Conservation (phyloP, 2,888 invertebrate species). For the Cecidostiba fungosa region DNA sequence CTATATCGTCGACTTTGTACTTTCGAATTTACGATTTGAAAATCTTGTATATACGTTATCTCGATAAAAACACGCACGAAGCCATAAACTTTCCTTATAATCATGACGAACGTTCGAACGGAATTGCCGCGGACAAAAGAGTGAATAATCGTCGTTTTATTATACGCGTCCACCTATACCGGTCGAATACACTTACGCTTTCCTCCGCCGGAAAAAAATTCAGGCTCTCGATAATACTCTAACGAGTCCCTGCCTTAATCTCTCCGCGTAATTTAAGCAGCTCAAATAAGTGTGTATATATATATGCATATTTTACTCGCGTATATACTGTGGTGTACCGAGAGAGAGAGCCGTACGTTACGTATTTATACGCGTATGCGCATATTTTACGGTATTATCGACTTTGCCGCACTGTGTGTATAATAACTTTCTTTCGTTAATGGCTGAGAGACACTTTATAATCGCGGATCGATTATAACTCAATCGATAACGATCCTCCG, state of each 20-base stretch:
- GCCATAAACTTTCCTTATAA: neutral
- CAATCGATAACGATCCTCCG: neutral
- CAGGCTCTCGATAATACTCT: no score
- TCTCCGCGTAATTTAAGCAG: slow-evolving; percentile 1
- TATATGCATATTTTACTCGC: neutral
- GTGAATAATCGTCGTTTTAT: neutral
- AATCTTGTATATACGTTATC: neutral
- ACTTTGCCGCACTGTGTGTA: neutral
- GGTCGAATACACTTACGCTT: neutral
- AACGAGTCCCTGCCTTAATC: neutral
- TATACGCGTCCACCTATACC: neutral
- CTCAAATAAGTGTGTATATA: neutral
- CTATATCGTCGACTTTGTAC: no score
- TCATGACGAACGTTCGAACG: neutral
- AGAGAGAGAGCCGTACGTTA: neutral
- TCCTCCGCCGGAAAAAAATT: neutral
- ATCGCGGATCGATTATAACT: neutral
- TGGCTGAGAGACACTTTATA: neutral
- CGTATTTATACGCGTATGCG: neutral
- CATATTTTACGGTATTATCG: slow-evolving; percentile 31
- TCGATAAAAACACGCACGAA: neutral
- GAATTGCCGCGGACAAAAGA: neutral
- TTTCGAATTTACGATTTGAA: neutral
- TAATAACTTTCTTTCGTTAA: neutral
- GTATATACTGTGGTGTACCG: neutral